These are phyloP conservation scores for Zoanthus sociatus DNA, from an alignment of 92 coral and sea anemone species.

Conservation along the genomic window DNA sequence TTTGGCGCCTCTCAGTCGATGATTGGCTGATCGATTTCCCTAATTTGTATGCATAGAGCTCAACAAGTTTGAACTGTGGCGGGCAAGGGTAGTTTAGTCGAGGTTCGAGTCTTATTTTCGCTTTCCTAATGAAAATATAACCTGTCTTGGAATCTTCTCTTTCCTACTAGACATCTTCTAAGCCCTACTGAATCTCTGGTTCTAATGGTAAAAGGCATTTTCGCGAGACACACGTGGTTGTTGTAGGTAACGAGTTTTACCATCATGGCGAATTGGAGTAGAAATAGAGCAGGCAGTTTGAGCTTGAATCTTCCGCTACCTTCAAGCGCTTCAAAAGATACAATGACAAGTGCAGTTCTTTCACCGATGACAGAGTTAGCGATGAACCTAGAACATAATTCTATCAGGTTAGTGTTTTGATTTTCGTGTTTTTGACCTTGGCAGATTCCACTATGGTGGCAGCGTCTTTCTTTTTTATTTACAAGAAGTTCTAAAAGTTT, in stretches of 20 bases:
- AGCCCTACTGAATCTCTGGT: slow-evolving; percentile 6
- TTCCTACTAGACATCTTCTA: neutral
- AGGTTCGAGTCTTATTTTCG: slow-evolving; percentile 35
- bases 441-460: slow-evolving; percentile 24
- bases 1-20: slow-evolving; percentile 69
- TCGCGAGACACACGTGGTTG: slow-evolving; percentile 47
- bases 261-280: slow-evolving; percentile 83
- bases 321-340: slow-evolving; percentile 64
- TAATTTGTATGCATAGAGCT: slow-evolving; percentile 61
- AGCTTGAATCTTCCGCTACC: slow-evolving; percentile 76
- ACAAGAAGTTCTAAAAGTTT: neutral
- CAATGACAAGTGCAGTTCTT: slow-evolving; percentile 81
- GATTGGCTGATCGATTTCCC: slow-evolving; percentile 64
- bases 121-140: neutral
- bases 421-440: neutral
- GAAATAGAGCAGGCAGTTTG: slow-evolving; percentile 88
- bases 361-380: slow-evolving; percentile 97
- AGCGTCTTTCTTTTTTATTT: neutral
- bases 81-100: slow-evolving; percentile 61
- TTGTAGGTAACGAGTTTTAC: slow-evolving; percentile 59
- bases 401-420: slow-evolving; percentile 69
- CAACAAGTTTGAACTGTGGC: slow-evolving; percentile 72
- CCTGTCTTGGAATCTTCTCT: slow-evolving; percentile 1
- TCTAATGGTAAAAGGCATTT: slow-evolving; percentile 44
- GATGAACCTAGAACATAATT: slow-evolving; percentile 85